Percentiles rank a stretch among this genome's conserved stretches.
Evolutionary conservation across 2,797 vertebrate genomes (phyloP).

Genomic region (Thamnophis elegans): DNA sequence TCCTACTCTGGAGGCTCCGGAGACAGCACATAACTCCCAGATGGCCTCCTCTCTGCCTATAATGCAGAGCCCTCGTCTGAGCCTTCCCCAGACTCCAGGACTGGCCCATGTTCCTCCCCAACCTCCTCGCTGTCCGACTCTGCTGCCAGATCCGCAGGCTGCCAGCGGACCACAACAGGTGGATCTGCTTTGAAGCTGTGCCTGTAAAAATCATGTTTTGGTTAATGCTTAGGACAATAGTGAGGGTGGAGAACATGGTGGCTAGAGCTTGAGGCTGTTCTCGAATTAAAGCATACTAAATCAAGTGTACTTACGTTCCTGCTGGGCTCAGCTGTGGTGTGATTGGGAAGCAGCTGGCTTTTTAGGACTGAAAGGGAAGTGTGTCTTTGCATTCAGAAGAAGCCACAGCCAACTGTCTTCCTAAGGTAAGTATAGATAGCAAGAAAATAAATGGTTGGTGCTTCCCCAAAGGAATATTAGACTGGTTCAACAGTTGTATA

Average conservation of each 20-base stretch:
- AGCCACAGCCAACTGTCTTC: not conserved
- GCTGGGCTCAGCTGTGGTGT: not conserved
- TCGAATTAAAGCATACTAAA: not conserved
- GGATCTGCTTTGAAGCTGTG: not conserved
- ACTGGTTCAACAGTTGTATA: not conserved
- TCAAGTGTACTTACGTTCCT: not conserved
- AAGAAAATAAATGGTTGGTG: not conserved
- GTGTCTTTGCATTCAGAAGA: not conserved
- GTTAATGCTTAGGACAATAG: not conserved
- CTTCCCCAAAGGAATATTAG: not conserved
- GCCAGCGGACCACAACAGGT: too few relatives aligned
- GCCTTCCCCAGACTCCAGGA: too few relatives aligned
- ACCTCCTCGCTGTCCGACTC: too few relatives aligned
- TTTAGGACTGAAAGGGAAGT: not conserved
- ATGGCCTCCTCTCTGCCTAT: too few relatives aligned
- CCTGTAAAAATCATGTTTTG: not conserved
- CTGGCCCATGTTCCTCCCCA: too few relatives aligned
- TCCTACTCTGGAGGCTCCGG: too few relatives aligned
- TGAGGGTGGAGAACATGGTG: not conserved
- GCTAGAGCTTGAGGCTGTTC: not conserved
- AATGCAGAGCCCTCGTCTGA: too few relatives aligned
- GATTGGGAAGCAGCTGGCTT: not conserved
- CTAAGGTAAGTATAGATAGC: not conserved
- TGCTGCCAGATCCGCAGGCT: too few relatives aligned
- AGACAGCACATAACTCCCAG: too few relatives aligned